A percentile compares a stretch with the other conserved stretches of the same genome.
These are phyloP conservation scores for Oceanodroma tethys DNA, from an alignment of 2,113 vertebrate genomes.

Conservation along the genomic window DNA sequence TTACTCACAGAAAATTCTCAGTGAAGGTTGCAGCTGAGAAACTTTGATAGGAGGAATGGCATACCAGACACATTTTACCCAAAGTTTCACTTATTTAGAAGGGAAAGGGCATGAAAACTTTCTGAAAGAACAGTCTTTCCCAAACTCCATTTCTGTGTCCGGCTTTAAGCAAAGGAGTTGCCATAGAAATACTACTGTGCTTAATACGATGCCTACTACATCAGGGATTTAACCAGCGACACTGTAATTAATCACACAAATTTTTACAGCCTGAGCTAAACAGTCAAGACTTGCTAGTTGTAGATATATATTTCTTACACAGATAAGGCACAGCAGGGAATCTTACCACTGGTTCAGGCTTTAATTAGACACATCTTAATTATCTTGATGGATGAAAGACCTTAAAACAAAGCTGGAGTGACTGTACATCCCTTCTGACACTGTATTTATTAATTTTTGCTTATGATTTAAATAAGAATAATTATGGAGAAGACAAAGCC, in stretches of 20 bases:
- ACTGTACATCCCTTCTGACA: neutral
- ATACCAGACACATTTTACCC: neutral
- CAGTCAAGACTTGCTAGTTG: neutral
- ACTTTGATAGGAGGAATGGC: neutral
- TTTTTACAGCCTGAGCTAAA: neutral
- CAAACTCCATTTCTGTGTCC: neutral
- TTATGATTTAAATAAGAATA: neutral
- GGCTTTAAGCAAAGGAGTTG: neutral
- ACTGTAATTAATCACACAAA: neutral
- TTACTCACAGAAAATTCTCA: neutral
- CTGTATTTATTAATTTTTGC: neutral
- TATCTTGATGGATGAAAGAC: neutral
- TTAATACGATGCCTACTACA: neutral
- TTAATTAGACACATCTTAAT: neutral
- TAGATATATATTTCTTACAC: neutral
- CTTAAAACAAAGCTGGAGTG: neutral
- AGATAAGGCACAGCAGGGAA: neutral
- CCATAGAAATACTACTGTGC: neutral
- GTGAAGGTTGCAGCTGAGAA: neutral
- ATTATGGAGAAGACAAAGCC: neutral
- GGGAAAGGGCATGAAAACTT: neutral
- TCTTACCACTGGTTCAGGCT: neutral
- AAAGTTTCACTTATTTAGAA: neutral
- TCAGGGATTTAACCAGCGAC: neutral
- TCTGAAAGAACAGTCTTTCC: neutral